Conservation (phyloP, 2,797 vertebrate genomes). For the Anguilla megastoma region DNA sequence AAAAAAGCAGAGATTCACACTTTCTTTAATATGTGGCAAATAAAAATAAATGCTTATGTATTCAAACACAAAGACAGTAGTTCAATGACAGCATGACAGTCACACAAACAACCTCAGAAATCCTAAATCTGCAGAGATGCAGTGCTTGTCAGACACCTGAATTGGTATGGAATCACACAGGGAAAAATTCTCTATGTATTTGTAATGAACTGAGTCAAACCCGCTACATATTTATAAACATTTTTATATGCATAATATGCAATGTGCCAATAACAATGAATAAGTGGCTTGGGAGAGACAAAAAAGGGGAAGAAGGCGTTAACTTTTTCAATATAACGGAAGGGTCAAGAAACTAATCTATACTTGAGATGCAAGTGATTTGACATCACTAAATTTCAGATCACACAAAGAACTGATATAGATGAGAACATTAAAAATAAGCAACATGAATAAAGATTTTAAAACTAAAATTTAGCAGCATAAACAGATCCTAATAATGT, state of each 20-base stretch:
- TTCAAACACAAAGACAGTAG: conserved; percentile 68
- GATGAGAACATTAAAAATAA: conserved; percentile 46
- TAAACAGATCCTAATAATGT: conserved; percentile 62
- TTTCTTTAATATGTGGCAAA: conserved; percentile 74
- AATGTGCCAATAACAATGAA: conserved; percentile 11
- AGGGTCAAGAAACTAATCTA: conserved; percentile 51
- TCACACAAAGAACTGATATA: conserved; percentile 57
- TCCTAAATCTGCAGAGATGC: conserved; percentile 45
- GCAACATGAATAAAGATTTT: conserved; percentile 59
- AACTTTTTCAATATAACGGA: conserved; percentile 55
- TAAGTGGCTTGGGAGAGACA: background rate
- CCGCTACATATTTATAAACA: background rate
- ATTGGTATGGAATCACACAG: conserved; percentile 45
- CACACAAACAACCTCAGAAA: conserved; percentile 42
- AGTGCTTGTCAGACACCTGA: conserved; percentile 39
- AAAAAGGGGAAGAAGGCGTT: conserved; percentile 39
- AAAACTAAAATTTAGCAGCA: conserved; percentile 66
- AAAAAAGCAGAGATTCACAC: conserved; percentile 45
- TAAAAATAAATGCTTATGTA: conserved; percentile 59
- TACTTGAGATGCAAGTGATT: conserved; percentile 42
- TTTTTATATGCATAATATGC: conserved; percentile 38
- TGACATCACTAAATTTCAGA: conserved; percentile 8
- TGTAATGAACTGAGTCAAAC: background rate
- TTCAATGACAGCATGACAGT: conserved; percentile 57
- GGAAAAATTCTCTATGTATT: conserved; percentile 46